Evolutionary conservation across 2,113 vertebrate species (phyloP).

Genomic region (Leucosticte australis): DNA sequence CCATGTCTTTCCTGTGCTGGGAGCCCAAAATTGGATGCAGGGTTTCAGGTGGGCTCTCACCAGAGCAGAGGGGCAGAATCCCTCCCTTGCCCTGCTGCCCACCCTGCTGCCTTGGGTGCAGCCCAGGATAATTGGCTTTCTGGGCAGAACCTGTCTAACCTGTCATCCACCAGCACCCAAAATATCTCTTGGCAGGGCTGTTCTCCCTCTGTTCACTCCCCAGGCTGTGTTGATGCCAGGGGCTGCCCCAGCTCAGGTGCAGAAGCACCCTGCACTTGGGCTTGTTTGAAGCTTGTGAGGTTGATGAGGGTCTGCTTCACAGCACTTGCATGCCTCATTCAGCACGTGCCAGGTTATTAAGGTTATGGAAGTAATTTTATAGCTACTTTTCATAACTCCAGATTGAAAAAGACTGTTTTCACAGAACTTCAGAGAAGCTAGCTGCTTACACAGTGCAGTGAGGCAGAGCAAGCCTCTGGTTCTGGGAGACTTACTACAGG

Average conservation of each 20-base stretch:
- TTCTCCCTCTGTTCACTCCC: rapidly evolving
- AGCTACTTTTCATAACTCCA: neutral
- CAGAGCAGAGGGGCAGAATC: neutral
- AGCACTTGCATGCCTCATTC: neutral
- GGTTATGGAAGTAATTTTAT: neutral
- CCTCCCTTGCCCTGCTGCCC: neutral
- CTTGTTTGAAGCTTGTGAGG: neutral
- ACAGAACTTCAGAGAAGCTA: neutral
- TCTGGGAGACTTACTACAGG: neutral
- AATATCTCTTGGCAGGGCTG: neutral
- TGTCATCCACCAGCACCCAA: neutral
- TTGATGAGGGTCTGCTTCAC: rapidly evolving
- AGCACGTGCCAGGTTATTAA: neutral
- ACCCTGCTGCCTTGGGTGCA: rapidly evolving
- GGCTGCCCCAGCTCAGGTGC: rapidly evolving
- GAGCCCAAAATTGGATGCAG: neutral
- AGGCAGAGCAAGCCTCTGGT: neutral
- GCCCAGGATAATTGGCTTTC: neutral
- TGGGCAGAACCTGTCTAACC: neutral
- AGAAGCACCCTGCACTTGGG: neutral
- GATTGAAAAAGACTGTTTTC: neutral
- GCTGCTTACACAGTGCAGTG: rapidly evolving
- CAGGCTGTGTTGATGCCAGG: rapidly evolving
- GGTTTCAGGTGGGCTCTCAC: neutral
- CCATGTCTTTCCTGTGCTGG: neutral